Evolutionary conservation across 2,797 vertebrate species (phyloP).

Genomic region (Pygocentrus nattereri): DNA sequence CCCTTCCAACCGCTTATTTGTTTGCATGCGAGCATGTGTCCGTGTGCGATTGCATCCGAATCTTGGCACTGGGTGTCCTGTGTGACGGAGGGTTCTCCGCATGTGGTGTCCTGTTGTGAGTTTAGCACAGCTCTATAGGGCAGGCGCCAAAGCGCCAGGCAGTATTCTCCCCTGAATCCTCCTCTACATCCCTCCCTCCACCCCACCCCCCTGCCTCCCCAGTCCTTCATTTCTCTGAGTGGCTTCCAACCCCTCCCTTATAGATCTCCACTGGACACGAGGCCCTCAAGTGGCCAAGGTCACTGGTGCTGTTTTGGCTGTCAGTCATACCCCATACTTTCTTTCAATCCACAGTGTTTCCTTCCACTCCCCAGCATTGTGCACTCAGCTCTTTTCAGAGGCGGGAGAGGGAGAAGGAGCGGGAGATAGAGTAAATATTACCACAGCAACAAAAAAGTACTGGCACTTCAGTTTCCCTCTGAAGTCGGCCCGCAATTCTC

Average conservation of each 20-base stretch:
- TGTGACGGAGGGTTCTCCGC: neutral
- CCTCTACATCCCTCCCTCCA: neutral
- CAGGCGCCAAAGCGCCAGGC: neutral
- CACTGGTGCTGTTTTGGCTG: constrained; percentile 41
- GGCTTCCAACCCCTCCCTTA: constrained; percentile 40
- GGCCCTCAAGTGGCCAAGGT: constrained; percentile 54
- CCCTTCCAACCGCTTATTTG: constrained; percentile 52
- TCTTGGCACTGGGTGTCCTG: constrained; percentile 5
- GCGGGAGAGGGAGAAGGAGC: neutral
- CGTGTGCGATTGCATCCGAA: neutral
- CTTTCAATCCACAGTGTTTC: constrained; percentile 23
- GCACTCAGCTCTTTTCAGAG: constrained; percentile 39
- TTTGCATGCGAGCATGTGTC: constrained; percentile 5
- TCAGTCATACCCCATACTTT: constrained; percentile 30
- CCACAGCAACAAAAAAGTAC: constrained; percentile 27
- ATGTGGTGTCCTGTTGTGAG: neutral
- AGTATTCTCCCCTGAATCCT: neutral
- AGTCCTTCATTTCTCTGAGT: neutral
- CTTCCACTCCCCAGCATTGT: neutral
- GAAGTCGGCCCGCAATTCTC: constrained; percentile 18
- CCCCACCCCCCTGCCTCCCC: too few relatives aligned
- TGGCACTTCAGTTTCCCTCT: constrained; percentile 18
- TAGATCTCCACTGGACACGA: constrained; percentile 54
- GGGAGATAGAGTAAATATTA: constrained; percentile 39
- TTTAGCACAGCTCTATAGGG: neutral